Evolutionary conservation across 2,797 vertebrate genomes (phyloP), one percentile per base, ranked within the genome.

Genomic region (Coranthus polyacanthus): DNA sequence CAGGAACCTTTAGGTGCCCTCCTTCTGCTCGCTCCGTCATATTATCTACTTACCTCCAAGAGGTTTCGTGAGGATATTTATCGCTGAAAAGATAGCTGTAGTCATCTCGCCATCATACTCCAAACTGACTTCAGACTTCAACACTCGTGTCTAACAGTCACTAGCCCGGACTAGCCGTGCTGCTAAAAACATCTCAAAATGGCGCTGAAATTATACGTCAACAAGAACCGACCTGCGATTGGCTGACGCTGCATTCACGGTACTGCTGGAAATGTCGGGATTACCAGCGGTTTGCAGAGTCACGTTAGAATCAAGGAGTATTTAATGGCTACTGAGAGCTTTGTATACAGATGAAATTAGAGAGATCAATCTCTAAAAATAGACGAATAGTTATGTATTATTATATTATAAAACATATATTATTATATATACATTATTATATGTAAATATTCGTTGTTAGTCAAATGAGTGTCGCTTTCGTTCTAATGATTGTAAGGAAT

Each of bases 31-130:
- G 1, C 3, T 18, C 2, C 42, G 13, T 7, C 3, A 4, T 4
- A 13, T 2, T 1, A 5, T 34, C 4, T n/a, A 84, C 92, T 88
- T 59, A 92, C 90, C 89, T 5, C 53, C 24, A 1, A 79, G 20
- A 42, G 91, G 90, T 59, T 72, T 90, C 0, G 82, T 92, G 0
- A 93, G 79, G 10, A 83, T 34, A 13, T 64, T 50, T 34, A 92
- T 38, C 6, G 86, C 87, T 1, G 78, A 78, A 9, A 92, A 1
- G 16, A 90, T 60, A 5, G 42, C 70, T 12, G 88, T 47, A 10
- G 88, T 88, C 91, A 93, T 91, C 3, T 78, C 50, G 2, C 36
- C 52, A 22, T 67, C 26, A 41, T 12, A 17, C 1, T 4, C 1
- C 45, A 13, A 13, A 3, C 10, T 4, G 3, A 56, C 6, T 12